These are phyloP conservation scores for Pocillopora damicornis DNA, from an alignment of 64 coral and sea anemone genomes.

Conservation along the genomic window DNA sequence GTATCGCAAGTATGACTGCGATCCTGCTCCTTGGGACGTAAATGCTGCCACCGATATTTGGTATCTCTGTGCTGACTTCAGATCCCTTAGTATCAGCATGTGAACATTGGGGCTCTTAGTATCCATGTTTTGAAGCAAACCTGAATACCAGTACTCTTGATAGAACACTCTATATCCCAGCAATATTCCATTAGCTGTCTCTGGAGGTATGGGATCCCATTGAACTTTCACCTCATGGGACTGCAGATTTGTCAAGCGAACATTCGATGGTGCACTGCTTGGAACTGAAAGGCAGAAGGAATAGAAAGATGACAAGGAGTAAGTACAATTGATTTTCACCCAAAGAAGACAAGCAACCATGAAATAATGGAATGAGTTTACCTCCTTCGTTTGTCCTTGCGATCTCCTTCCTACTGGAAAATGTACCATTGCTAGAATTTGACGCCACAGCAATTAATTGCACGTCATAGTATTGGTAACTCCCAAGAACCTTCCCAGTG, in stretches of 20 bases:
- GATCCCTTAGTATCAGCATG: not conserved
- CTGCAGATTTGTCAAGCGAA: not conserved
- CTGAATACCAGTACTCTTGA: not conserved
- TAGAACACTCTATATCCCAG: constrained; percentile 10
- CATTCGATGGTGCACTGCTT: not conserved
- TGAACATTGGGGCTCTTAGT: not conserved
- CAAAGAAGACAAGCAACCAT: too few relatives aligned
- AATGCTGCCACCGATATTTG: not conserved
- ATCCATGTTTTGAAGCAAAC: not conserved
- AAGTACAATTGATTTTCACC: too few relatives aligned
- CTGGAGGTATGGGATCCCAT: constrained; percentile 2
- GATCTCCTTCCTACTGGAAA: not conserved
- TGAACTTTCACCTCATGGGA: not conserved
- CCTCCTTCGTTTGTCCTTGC: constrained; percentile 12
- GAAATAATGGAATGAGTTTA: not conserved
- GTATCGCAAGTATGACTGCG: not conserved
- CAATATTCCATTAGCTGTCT: not conserved
- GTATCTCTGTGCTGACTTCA: not conserved
- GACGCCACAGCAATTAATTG: not conserved
- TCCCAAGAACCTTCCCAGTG: not conserved
- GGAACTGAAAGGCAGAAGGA: not conserved
- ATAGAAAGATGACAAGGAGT: not conserved
- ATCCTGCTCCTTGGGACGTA: not conserved
- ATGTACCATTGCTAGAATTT: not conserved
- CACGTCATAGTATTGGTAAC: not conserved